A percentile compares a stretch with the other conserved stretches of the same genome.
Conservation (phyloP, 1,140 invertebrate species). For the Calliopsis andreniformis region DNA sequence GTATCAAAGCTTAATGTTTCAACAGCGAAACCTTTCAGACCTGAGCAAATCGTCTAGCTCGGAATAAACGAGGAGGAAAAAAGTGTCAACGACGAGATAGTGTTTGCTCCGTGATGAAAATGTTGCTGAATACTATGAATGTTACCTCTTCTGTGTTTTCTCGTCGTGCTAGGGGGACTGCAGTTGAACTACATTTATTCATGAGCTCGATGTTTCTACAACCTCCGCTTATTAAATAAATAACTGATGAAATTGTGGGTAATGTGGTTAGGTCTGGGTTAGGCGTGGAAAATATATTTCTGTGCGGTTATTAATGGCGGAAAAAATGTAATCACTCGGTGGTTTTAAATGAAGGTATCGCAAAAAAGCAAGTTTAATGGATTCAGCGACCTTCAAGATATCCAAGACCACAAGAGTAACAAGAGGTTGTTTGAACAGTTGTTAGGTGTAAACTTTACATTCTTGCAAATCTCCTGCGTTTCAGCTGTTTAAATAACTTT, state of each 20-base stretch:
- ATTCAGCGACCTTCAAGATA: background rate
- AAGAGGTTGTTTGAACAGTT: background rate
- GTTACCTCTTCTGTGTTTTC: slow-evolving; percentile 2
- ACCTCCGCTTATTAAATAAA: no score
- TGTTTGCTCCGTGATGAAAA: slow-evolving; percentile 16
- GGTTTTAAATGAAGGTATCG: no score
- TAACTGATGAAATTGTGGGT: no score
- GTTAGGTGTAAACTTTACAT: background rate
- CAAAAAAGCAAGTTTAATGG: no score
- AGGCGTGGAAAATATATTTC: no score
- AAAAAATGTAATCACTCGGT: background rate
- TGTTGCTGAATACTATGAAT: slow-evolving; percentile 26
- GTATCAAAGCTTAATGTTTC: slow-evolving; percentile 15
- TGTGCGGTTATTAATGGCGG: no score
- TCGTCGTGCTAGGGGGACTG: slow-evolving; percentile 2
- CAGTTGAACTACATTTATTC: slow-evolving; percentile 47
- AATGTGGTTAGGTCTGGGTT: no score
- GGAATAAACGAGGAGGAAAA: background rate
- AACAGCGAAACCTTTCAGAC: background rate
- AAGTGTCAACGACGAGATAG: slow-evolving; percentile 11
- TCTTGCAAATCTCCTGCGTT: background rate
- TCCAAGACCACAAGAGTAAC: background rate
- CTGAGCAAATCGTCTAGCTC: background rate
- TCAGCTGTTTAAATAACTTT: background rate
- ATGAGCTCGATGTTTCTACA: slow-evolving; percentile 42